Base-by-base conservation (phyloP, 1,140 invertebrate species). In the Ericerus pela region DNA sequence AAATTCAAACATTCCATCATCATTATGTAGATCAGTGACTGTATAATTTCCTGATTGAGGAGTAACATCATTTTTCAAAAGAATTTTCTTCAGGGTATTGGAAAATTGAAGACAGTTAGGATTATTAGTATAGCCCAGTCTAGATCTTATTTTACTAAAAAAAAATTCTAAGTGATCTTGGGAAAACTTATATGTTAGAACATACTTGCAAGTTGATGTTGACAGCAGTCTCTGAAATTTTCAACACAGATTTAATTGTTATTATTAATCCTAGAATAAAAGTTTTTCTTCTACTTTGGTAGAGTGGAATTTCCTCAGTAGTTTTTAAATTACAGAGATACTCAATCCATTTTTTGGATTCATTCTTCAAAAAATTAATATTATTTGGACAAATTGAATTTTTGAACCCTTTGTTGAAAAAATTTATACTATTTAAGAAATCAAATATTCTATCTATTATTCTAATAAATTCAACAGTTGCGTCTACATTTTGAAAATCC, bases 141-240 rank as follows among this genome's bases (percentile, higher is more conserved):
- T 11, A 8, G 47, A 29, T 56, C 65, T 36, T 1, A 67, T 54
- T 27, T 60, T 63, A 10, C 60, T 63, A 63, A 66, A 65, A 57
- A 63, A 64, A 33, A 65, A 57, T 59, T 67, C 63, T 28, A 67
- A 31, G 55, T 65, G 57, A 56, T 64, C 64, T 58, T 66, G 62
- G 1, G 60, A 63, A 51, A 51, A 61, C 56, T 66, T 66, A 54
- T 63, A 67, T 5, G 63, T 58, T 16, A 67, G 51, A 56, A 66
- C 60, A 56, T 65, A 67, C 38, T 59, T 55, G 1, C 62, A 56
- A 20, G 58, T 33, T 33, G 8, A n/a, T 52, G 53, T 16, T 12
- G 61, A 54, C 14, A 63, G 54, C 54, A 61, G 59, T n/a, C 51
- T 26, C 12, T 18, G 26, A 5, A 16, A 54, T 54, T 36, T 29